Conservation (phyloP, 2,888 invertebrate species). For the Coleophora flavipennella region DNA sequence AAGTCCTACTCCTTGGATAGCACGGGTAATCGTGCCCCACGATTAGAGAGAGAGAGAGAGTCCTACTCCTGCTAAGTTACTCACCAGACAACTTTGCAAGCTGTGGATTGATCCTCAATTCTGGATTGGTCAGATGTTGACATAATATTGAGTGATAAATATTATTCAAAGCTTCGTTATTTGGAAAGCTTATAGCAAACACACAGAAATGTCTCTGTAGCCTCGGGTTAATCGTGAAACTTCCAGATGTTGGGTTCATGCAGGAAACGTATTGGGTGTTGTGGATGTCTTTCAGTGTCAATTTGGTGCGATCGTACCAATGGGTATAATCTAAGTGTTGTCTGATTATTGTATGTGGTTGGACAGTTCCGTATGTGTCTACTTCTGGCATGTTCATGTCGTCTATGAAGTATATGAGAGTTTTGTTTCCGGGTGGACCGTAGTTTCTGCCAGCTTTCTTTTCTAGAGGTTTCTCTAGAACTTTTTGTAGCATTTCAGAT, state of each 20-base stretch:
- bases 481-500: slow-evolving; percentile 93
- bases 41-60: too few relatives aligned
- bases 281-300: slow-evolving; percentile 93
- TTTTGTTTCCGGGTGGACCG: slow-evolving; percentile 95
- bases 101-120: slow-evolving; percentile 81
- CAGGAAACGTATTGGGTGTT: slow-evolving; percentile 97
- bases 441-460: slow-evolving; percentile 97
- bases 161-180: slow-evolving; percentile 84
- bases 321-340: slow-evolving; percentile 97
- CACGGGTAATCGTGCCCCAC: neutral
- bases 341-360: slow-evolving; percentile 95
- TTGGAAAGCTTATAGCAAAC: slow-evolving; percentile 88
- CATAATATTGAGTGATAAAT: slow-evolving; percentile 92
- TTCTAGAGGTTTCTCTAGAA: slow-evolving; percentile 94
- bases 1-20: neutral
- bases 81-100: slow-evolving; percentile 77
- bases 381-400: slow-evolving; percentile 99
- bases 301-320: slow-evolving; percentile 89
- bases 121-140: slow-evolving; percentile 87
- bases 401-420: slow-evolving; percentile 94
- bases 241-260: slow-evolving; percentile 98
- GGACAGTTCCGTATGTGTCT: slow-evolving; percentile 91
- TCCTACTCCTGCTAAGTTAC: slow-evolving; percentile 9
- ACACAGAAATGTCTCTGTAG: slow-evolving; percentile 93
- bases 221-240: slow-evolving; percentile 96